Evolutionary conservation across 2,113 vertebrate genomes (phyloP).

Genomic region (Rhinichthys klamathensis): DNA sequence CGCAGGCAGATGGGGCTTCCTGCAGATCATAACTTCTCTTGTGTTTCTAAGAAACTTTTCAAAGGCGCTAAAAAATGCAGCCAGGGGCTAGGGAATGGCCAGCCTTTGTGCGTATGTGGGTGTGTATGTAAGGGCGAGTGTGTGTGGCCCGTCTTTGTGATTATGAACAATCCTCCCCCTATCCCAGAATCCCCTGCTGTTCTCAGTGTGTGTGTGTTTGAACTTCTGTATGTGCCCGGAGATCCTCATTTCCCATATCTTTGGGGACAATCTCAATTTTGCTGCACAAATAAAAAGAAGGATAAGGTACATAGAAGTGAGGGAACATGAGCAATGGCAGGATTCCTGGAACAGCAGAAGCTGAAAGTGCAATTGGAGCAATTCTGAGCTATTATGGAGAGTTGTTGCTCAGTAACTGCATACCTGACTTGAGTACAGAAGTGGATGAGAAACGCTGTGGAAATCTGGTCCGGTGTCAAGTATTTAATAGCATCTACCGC

Average conservation of each 20-base stretch:
- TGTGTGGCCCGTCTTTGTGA: conserved; percentile 56
- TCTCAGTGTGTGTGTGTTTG: conserved; percentile 36
- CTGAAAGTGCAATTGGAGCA: conserved; percentile 1
- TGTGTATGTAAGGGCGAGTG: conserved; percentile 41
- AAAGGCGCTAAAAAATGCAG: conserved; percentile 61
- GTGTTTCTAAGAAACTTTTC: conserved; percentile 65
- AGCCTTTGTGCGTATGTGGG: conserved; percentile 51
- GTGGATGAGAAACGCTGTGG: conserved; percentile 8
- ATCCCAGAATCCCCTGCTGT: conserved; percentile 57
- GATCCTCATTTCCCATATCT: conserved; percentile 41
- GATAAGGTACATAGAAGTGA: background rate
- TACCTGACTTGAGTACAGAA: conserved; percentile 39
- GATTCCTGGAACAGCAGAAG: background rate
- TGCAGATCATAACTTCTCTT: conserved; percentile 61
- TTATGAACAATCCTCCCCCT: conserved; percentile 53
- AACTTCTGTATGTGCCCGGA: conserved; percentile 20
- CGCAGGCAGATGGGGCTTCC: conserved; percentile 43
- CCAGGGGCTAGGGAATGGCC: conserved; percentile 43
- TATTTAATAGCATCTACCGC: conserved; percentile 3
- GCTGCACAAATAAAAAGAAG: conserved; percentile 12
- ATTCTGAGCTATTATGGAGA: conserved; percentile 14
- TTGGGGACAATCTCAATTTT: conserved; percentile 38
- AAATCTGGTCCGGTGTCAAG: conserved; percentile 18
- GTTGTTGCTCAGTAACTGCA: conserved; percentile 31
- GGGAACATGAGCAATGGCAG: background rate